Evolutionary conservation across 2,113 vertebrate species (phyloP).

Genomic region (Natator depressus): DNA sequence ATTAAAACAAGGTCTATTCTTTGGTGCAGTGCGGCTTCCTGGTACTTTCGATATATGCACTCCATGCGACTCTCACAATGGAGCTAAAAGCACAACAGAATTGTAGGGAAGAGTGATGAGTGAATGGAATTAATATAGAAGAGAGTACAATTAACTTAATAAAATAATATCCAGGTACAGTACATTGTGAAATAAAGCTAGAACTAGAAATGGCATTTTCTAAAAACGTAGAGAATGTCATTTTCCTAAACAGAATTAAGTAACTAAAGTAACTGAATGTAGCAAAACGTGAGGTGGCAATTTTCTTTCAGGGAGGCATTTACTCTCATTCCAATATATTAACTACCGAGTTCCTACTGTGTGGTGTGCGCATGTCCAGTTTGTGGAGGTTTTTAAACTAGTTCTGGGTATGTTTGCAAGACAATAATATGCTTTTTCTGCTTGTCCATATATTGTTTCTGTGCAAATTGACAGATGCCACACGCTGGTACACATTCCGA

Average conservation of each 20-base stretch:
- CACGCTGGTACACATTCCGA: not conserved
- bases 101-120: not conserved
- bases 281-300: not conserved
- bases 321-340: constrained; percentile 18
- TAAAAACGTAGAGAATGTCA: not conserved
- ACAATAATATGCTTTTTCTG: not conserved
- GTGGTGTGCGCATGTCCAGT: not conserved
- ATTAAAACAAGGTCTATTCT: not conserved
- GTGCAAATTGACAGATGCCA: not conserved
- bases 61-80: not conserved
- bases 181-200: not conserved
- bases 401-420: constrained; percentile 8
- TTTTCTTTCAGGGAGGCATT: not conserved
- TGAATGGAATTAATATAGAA: not conserved
- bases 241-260: not conserved
- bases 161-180: not conserved
- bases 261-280: not conserved
- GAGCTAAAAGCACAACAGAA: not conserved
- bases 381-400: not conserved
- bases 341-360: not conserved
- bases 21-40: not conserved
- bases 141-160: constrained; percentile 11
- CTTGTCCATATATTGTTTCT: not conserved
- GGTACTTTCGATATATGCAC: not conserved
- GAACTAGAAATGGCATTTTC: constrained; percentile 16